These are phyloP conservation scores for Furcifer pardalis DNA, from an alignment of 2,797 vertebrate genomes.

Conservation along the genomic window DNA sequence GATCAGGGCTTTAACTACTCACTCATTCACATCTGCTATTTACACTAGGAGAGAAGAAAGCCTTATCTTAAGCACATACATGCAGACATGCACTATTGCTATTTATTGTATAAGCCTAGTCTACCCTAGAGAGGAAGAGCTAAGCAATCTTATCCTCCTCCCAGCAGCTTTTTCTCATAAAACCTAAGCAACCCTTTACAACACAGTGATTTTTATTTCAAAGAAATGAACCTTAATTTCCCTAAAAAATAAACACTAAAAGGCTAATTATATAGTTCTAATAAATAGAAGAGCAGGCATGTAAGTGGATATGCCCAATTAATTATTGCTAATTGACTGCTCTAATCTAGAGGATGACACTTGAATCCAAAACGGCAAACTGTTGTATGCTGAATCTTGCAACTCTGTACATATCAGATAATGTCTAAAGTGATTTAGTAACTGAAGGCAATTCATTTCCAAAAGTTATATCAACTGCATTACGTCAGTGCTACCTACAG, in stretches of 20 bases:
- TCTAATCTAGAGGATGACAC: rapidly evolving
- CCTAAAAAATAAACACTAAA: slow-evolving; percentile 69
- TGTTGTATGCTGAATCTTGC: neutral
- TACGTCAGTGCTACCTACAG: too few relatives aligned
- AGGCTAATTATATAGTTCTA: slow-evolving; percentile 62
- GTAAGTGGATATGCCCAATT: slow-evolving; percentile 25
- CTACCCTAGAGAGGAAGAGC: neutral
- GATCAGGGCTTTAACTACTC: neutral
- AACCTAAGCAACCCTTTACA: slow-evolving; percentile 64
- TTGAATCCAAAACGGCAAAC: slow-evolving; percentile 12
- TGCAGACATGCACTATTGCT: neutral
- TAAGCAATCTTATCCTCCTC: neutral
- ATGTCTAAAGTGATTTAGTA: too few relatives aligned
- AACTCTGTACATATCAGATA: too few relatives aligned
- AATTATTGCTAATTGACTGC: neutral
- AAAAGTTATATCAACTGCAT: neutral
- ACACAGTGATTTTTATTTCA: slow-evolving; percentile 65
- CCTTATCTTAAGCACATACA: neutral
- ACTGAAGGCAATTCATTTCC: neutral
- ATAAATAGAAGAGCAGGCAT: slow-evolving; percentile 48
- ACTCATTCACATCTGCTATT: neutral
- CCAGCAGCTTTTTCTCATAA: slow-evolving; percentile 27
- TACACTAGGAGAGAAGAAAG: neutral
- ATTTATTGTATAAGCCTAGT: neutral
- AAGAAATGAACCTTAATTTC: slow-evolving; percentile 62